These are phyloP conservation scores for Habroteleia sp. DNA, from an alignment of 2,888 invertebrate species.

Conservation along the genomic window DNA sequence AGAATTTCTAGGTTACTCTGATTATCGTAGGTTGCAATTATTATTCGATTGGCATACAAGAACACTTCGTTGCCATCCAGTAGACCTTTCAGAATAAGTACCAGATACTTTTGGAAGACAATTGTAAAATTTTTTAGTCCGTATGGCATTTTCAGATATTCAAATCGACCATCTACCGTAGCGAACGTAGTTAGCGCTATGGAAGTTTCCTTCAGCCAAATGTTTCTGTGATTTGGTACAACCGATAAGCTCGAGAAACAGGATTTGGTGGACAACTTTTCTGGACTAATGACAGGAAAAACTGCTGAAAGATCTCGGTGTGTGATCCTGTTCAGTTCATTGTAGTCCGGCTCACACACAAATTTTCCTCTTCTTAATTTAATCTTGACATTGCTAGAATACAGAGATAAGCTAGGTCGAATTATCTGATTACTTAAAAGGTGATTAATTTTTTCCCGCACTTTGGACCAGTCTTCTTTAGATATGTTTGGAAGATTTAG, in stretches of 20 bases:
- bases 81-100: slow-evolving; percentile 25
- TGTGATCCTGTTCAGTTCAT: slow-evolving; percentile 8
- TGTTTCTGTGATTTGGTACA: slow-evolving; percentile 16
- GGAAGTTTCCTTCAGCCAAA: slow-evolving; percentile 18
- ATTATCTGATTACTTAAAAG: too few species aligned
- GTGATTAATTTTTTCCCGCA: too few species aligned
- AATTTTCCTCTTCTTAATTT: slow-evolving; percentile 1
- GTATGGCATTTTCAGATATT: slow-evolving; percentile 40
- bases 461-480: too few species aligned
- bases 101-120: slow-evolving; percentile 35
- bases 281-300: neutral
- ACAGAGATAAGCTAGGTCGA: slow-evolving; percentile 41
- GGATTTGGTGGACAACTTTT: slow-evolving; percentile 17
- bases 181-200: slow-evolving; percentile 50
- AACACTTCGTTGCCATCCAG: slow-evolving; percentile 6
- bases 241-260: slow-evolving; percentile 42
- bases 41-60: slow-evolving; percentile 14
- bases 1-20: slow-evolving; percentile 33
- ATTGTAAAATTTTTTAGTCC: slow-evolving; percentile 6
- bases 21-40: slow-evolving; percentile 23
- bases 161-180: slow-evolving; percentile 32
- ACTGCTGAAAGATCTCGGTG: neutral
- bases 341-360: slow-evolving; percentile 26
- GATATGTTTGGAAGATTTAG: too few species aligned
- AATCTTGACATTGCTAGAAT: slow-evolving; percentile 27